Evolutionary conservation across 1,140 invertebrate species (phyloP), one percentile per base, ranked within the genome.

Genomic region (Calliopsis andreniformis): DNA sequence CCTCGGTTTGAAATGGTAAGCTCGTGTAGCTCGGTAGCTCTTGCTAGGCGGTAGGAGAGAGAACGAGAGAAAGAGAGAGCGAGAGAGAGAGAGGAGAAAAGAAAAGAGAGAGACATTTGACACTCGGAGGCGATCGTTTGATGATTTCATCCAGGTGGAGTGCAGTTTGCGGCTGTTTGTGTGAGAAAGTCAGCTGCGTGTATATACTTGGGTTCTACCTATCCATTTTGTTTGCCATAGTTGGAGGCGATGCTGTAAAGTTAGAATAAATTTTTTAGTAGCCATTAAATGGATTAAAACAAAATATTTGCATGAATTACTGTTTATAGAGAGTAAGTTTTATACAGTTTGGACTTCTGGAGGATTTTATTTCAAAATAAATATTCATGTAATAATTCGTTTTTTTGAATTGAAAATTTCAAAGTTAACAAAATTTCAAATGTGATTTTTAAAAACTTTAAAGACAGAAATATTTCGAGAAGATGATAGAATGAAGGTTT

Each of bases 1-100:
- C 88, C 88, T 91, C 84, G 89, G 91, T 91, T 92, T 92, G 90
- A 92, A 92, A 92, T 92, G 91, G 91, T 92, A 92, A 91, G 91
- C 91, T 91, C 89, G 90, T 91, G 90, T 92, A 92, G 90, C 89
- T 91, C 87, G 89, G 89, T 91, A 92, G 90, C 89, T 90, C 83
- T 91, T 90, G 88, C 84, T 91, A 92, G 90, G 89, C 80, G 89
- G 84, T 91, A 92, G 90, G 90, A 91, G 61, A 77, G 47, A 70
- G 63, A 77, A 49, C 43, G 63, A 56, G 20, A 28, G 67, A 61
- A 58, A 51, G 51, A 43, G 18, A 59, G 23, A 23, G 64, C 70
- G 20, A 35, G 45, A 32, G 51, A 71, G 45, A 79, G 49, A 58
- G 51, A 42, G 53, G 28, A 32, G 68, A 35, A 25, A 18, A 25